These are phyloP conservation scores for Chlorops oryzae DNA, from an alignment of 1,140 invertebrate species.

Conservation along the genomic window DNA sequence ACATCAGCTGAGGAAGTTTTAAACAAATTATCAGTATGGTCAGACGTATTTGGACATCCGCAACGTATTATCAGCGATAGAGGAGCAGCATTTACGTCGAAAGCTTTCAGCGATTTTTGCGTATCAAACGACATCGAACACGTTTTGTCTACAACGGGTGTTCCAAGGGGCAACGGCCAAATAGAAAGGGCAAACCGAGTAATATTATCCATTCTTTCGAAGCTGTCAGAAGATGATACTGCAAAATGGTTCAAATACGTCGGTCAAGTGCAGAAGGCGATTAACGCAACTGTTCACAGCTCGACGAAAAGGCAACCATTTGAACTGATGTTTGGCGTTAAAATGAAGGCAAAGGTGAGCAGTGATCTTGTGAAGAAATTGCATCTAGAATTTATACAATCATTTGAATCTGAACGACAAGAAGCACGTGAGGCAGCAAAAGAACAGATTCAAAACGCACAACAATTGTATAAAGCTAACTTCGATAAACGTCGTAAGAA, in stretches of 20 bases:
- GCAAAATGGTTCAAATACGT: background rate
- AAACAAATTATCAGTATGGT: background rate
- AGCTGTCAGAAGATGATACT: background rate
- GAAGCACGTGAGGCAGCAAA: no score
- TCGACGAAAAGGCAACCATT: background rate
- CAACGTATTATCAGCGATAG: constrained; percentile 19
- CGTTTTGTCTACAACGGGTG: constrained; percentile 26
- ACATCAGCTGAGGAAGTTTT: constrained; percentile 10
- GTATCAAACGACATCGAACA: constrained; percentile 23
- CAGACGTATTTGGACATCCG: constrained; percentile 34
- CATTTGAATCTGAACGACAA: no score
- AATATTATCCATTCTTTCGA: constrained; percentile 4
- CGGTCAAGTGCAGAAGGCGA: background rate
- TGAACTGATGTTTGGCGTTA: constrained; percentile 3
- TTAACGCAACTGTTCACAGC: background rate
- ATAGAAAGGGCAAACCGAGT: background rate
- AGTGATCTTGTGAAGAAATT: constrained; percentile 12
- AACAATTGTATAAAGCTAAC: no score
- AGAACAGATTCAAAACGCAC: no score
- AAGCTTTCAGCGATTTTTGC: constrained; percentile 28
- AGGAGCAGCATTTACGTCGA: constrained; percentile 19
- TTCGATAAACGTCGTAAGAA: no score
- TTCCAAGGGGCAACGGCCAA: no score
- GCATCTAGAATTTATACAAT: no score
- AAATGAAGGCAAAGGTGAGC: constrained; percentile 14